These are phyloP conservation scores for Berghia stephanieae DNA, from an alignment of 1,140 invertebrate genomes.

Conservation along the genomic window DNA sequence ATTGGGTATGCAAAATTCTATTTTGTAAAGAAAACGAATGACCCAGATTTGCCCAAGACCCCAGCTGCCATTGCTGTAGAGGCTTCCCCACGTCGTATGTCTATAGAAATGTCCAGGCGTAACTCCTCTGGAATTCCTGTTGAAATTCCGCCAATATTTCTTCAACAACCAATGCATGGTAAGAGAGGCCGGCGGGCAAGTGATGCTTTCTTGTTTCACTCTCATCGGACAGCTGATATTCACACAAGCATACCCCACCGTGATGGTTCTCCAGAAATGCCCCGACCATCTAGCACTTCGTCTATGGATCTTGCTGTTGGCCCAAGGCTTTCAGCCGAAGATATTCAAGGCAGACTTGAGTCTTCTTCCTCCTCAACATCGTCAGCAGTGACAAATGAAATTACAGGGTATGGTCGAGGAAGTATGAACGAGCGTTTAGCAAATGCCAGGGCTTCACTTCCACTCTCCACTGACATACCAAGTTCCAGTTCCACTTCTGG, in stretches of 20 bases:
- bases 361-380: no score
- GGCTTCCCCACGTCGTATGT: conserved; percentile 28
- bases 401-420: no score
- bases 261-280: background rate
- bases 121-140: background rate
- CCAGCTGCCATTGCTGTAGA: conserved; percentile 28
- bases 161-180: background rate
- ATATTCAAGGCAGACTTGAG: no score
- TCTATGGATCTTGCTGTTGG: no score
- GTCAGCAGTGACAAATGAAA: no score
- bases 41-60: conserved; percentile 24
- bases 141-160: conserved; percentile 3
- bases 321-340: no score
- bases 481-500: no score
- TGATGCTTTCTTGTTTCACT: background rate
- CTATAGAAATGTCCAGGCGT: conserved; percentile 32
- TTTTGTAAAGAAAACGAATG: conserved; percentile 30
- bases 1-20: conserved; percentile 33
- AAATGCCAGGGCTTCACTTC: no score
- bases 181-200: conserved; percentile 13
- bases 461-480: no score
- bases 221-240: no score
- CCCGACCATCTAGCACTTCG: background rate
- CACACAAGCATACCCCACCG: no score
- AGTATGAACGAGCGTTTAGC: no score